Percentiles rank a stretch among this genome's conserved stretches.
Evolutionary conservation across 2,797 vertebrate genomes (phyloP).

Genomic region (Notamacropus eugenii): DNA sequence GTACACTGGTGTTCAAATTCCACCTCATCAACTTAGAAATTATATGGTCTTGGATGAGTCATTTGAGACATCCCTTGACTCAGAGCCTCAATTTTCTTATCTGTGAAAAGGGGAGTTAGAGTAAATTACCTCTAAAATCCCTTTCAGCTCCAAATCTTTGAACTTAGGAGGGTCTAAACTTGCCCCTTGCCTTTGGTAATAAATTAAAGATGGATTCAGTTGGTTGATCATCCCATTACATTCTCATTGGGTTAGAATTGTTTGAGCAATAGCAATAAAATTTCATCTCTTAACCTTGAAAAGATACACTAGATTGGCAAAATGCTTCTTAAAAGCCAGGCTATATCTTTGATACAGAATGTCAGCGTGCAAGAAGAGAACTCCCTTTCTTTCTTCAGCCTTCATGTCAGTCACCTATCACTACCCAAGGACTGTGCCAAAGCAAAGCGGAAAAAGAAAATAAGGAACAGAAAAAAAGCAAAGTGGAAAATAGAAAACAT

Average conservation of each 20-base stretch:
- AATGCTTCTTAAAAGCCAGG: neutral
- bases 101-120: neutral
- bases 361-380: too few relatives aligned
- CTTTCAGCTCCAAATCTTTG: neutral
- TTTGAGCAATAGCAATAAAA: neutral
- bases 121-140: neutral
- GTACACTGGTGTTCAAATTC: too few relatives aligned
- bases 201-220: neutral
- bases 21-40: too few relatives aligned
- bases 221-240: neutral
- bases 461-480: neutral
- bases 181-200: constrained; percentile 6
- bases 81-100: neutral
- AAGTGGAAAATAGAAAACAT: neutral
- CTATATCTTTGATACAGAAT: neutral
- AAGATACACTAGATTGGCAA: neutral
- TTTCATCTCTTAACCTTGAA: neutral
- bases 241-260: neutral
- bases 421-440: neutral
- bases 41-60: too few relatives aligned
- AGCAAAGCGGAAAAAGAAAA: neutral
- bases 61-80: neutral
- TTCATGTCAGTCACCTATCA: neutral
- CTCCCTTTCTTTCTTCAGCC: neutral
- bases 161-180: neutral